Evolutionary conservation across 2,888 invertebrate species (phyloP), one percentile per base, ranked within the genome.

Genomic region (Pterostichus madidus): DNA sequence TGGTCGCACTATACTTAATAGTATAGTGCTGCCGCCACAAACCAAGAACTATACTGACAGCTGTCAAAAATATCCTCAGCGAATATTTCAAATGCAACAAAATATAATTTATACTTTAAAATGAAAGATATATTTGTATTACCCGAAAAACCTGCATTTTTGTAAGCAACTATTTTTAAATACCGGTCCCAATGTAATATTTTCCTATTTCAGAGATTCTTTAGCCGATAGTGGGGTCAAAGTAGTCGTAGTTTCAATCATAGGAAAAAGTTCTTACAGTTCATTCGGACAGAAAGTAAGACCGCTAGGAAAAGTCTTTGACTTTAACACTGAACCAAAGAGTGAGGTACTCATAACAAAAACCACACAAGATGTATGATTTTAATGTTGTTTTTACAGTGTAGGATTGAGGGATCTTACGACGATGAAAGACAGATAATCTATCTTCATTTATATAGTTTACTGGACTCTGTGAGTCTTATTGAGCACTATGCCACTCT

Each of bases 241-340:
- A 86, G 93, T 95, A 46, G 92, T 95, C 6, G 92, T 95, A 1
- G 93, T 95, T 8, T 94, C 95, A 8, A 91, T 95, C 24, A 93
- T 95, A 86, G 95, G 95, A 8, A 95, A 95, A 89, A 93, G 94
- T 32, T 91, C 93, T 0, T 93, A 92, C 87, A 91, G 92, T 86
- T 91, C 93, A 53, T 89, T 88, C 85, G 93, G 93, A 83, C 93
- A 94, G 86, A 95, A 95, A 91, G 91, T 93, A 68, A 92, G 93
- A 85, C 91, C 92, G 64, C 89, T 94, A 61, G 89, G 93, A 61
- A 89, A 91, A 79, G 88, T 91, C 84, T 91, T 91, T 83, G 89
- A 91, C 75, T 89, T 88, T 84, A 88, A 90, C 83, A 89, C 90
- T 87, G 76, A 68, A 53, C 17, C 71, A 32, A 76, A 83, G 59